Evolutionary conservation across 2,113 vertebrate species (phyloP).

Genomic region (Heptranchias perlo): DNA sequence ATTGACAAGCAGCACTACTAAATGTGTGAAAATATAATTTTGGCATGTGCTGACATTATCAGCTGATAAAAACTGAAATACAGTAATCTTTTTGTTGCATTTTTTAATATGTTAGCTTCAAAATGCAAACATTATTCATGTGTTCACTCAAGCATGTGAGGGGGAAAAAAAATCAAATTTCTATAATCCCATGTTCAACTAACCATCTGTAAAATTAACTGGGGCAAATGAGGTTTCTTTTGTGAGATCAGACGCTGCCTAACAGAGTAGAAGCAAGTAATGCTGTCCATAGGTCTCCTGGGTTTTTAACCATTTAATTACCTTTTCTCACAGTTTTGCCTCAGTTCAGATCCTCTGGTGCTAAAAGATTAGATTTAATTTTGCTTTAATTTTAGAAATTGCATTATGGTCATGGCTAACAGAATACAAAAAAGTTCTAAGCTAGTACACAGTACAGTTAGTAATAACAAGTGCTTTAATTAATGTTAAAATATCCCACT

Average conservation of each 20-base stretch:
- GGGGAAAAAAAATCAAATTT: neutral
- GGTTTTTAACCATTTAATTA: neutral
- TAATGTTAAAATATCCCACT: neutral
- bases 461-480: neutral
- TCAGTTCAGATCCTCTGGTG: neutral
- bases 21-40: neutral
- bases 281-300: neutral
- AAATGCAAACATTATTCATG: slow-evolving; percentile 24
- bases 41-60: neutral
- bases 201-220: slow-evolving; percentile 35
- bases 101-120: neutral
- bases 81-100: neutral
- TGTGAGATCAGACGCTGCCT: neutral
- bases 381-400: neutral
- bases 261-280: neutral
- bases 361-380: neutral
- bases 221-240: slow-evolving; percentile 26
- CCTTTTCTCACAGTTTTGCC: neutral
- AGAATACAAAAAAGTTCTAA: neutral
- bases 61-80: neutral
- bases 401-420: neutral
- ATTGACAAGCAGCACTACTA: neutral
- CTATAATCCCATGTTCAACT: slow-evolving; percentile 29
- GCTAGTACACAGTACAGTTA: neutral
- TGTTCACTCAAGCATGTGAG: neutral